A percentile compares a stretch with the other conserved stretches of the same genome.
These are phyloP conservation scores for Nylanderia fulva DNA, from an alignment of 1,140 invertebrate species.

Conservation along the genomic window DNA sequence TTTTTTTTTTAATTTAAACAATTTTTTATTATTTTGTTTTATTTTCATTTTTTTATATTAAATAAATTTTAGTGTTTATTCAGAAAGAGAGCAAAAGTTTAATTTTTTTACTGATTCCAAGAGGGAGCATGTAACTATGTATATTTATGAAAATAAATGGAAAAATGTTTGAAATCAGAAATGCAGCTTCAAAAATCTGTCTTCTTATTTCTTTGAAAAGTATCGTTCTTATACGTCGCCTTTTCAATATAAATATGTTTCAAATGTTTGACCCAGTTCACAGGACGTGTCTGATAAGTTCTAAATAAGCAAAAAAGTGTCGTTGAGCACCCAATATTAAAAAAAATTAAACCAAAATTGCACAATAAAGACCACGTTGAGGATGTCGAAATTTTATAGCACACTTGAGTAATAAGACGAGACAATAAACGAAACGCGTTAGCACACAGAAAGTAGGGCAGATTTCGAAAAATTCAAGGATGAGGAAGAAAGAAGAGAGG, in stretches of 20 bases:
- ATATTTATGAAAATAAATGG: neutral
- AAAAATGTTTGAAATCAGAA: no score
- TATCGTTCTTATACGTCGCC: no score
- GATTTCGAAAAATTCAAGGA: neutral
- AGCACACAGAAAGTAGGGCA: neutral
- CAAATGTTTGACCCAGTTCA: slow-evolving; percentile 29
- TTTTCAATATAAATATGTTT: no score
- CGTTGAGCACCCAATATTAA: neutral
- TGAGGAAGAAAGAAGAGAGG: neutral
- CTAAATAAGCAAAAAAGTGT: slow-evolving; percentile 8
- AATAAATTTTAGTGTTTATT: no score
- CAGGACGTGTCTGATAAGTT: neutral
- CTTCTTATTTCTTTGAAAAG: slow-evolving; percentile 12
- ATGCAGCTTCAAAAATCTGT: no score
- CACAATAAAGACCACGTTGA: neutral
- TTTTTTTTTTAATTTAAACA: no score
- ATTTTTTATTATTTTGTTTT: no score
- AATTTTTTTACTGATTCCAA: no score
- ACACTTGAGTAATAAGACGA: neutral
- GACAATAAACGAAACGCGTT: neutral
- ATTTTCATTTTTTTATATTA: no score
- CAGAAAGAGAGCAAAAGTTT: no score
- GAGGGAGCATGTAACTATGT: neutral
- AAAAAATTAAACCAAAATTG: neutral
- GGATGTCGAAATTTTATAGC: neutral